Percentiles rank a stretch among this genome's conserved stretches.
phyloP scores from a whole-genome alignment of 2,888 invertebrate genomes.

The Drosophila multiciliata region DNA sequence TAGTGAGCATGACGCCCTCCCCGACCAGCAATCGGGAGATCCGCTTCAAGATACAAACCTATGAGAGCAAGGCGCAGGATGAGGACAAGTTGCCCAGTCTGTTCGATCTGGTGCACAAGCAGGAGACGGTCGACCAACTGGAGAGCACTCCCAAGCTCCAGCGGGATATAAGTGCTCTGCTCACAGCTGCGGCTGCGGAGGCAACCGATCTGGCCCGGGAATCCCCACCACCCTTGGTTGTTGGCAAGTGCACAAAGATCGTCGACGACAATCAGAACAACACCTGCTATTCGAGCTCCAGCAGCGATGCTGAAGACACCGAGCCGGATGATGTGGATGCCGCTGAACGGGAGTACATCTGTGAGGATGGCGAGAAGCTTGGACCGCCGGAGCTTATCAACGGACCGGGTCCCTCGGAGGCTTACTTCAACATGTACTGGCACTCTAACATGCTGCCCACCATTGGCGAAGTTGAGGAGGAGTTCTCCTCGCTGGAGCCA shows the following conservation, averaged over 20 bases:
- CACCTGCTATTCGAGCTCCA: conserved; percentile 82
- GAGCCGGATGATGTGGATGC: conserved; percentile 71
- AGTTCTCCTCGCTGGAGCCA: conserved; percentile 84
- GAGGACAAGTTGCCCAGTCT: conserved; percentile 87
- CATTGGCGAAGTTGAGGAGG: conserved; percentile 85
- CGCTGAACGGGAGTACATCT: conserved; percentile 82
- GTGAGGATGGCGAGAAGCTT: conserved; percentile 85
- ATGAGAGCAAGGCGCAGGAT: conserved; percentile 82
- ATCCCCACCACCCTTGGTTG: conserved; percentile 75
- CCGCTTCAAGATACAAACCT: conserved; percentile 84
- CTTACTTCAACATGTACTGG: conserved; percentile 85
- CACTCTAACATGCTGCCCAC: conserved; percentile 85
- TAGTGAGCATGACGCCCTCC: conserved; percentile 61
- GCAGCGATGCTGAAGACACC: conserved; percentile 76
- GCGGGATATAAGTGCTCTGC: conserved; percentile 53
- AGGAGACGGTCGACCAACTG: conserved; percentile 85
- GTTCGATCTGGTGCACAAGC: conserved; percentile 90
- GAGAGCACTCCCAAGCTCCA: conserved; percentile 42
- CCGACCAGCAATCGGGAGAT: conserved; percentile 78
- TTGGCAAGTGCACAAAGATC: conserved; percentile 84
- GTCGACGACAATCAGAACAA: conserved; percentile 62
- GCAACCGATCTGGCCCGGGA: conserved; percentile 53
- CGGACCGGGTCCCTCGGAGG: conserved; percentile 85
- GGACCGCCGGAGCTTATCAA: conserved; percentile 85
- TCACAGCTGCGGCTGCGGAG: conserved; percentile 65